phyloP scores from a whole-genome alignment of 2,888 invertebrate genomes.

The Acanthoscelides obtectus region DNA sequence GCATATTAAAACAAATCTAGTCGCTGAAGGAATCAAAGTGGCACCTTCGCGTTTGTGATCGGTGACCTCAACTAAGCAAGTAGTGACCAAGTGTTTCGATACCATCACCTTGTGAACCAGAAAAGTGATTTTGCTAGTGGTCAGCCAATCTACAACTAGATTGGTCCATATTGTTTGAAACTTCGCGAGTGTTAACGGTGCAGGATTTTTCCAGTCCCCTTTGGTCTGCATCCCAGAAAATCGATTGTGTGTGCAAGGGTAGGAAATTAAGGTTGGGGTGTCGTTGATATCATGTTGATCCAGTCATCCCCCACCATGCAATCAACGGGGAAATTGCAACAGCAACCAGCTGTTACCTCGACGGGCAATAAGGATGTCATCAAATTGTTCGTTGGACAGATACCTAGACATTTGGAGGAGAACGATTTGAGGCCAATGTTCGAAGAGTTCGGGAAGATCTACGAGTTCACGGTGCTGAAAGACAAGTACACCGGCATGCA shows the following conservation, averaged over 20 bases:
- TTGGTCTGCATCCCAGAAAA: background rate
- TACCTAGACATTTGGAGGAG: conserved; percentile 84
- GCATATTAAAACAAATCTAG: too few relatives aligned
- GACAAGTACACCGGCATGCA: conserved; percentile 95
- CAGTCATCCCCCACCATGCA: conserved; percentile 43
- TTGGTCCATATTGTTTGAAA: background rate
- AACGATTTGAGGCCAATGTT: conserved; percentile 85
- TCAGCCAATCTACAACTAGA: background rate
- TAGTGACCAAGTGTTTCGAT: too few relatives aligned
- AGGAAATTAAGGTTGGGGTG: conserved; percentile 4
- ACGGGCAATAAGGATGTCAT: conserved; percentile 52
- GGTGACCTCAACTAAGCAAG: too few relatives aligned
- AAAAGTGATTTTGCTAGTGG: background rate
- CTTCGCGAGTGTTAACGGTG: background rate
- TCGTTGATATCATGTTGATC: conserved; percentile 42
- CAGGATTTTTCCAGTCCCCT: background rate
- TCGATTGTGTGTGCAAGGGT: conserved; percentile 4
- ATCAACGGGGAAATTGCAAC: background rate
- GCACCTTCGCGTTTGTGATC: too few relatives aligned
- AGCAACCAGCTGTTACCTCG: conserved; percentile 7
- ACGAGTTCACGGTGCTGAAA: conserved; percentile 90
- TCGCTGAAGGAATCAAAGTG: too few relatives aligned
- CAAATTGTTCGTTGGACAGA: conserved; percentile 90
- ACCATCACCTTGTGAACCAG: too few relatives aligned
- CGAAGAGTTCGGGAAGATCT: conserved; percentile 89